These are phyloP conservation scores for Drosophila algonquin DNA, from an alignment of 2,888 invertebrate genomes.

Conservation along the genomic window DNA sequence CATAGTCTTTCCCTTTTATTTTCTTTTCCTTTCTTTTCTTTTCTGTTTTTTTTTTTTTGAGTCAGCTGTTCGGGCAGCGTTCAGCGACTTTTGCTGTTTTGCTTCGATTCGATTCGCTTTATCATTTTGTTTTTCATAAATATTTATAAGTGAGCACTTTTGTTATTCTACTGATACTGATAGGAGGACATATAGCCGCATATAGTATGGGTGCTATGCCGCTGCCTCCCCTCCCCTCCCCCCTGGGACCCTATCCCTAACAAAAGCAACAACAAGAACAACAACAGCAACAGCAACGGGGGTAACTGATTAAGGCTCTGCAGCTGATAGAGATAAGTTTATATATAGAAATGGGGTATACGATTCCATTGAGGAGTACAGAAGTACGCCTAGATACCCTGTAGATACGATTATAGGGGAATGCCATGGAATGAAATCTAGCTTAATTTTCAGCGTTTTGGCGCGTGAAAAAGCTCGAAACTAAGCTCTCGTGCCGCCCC, in stretches of 20 bases:
- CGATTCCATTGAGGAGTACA: not conserved
- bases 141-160: slow-evolving; percentile 36
- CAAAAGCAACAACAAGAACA: slow-evolving; percentile 12
- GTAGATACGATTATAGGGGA: not conserved
- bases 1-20: not conserved
- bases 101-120: slow-evolving; percentile 19
- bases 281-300: slow-evolving; percentile 12
- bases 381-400: not conserved
- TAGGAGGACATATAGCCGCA: slow-evolving; percentile 3
- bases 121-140: slow-evolving; percentile 24
- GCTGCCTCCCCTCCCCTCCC: not conserved
- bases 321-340: slow-evolving; percentile 17
- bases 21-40: too few species aligned
- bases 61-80: not conserved
- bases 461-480: not conserved
- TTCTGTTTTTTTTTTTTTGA: not conserved
- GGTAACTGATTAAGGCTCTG: slow-evolving; percentile 19
- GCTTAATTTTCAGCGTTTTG: not conserved
- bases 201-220: not conserved
- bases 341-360: not conserved
- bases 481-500: slow-evolving; percentile 2
- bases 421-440: not conserved
- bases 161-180: slow-evolving; percentile 54
- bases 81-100: slow-evolving; percentile 5
- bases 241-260: not conserved